Conservation (phyloP, 2,797 vertebrate genomes). For the Halcyon leucocephala region DNA sequence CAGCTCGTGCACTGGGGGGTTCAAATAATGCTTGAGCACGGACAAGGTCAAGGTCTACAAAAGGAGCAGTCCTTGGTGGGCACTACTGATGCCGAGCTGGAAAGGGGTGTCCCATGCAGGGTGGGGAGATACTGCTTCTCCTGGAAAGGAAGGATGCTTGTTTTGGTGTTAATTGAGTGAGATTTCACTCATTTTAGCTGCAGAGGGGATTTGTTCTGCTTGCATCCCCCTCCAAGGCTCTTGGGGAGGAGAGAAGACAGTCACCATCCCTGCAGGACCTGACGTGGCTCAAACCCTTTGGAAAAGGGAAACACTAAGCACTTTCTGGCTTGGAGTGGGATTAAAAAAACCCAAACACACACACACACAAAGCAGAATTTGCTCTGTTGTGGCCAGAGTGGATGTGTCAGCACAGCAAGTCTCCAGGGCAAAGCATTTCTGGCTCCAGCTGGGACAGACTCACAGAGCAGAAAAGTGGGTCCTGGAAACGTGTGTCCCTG, state of each 20-base stretch:
- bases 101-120: fast-evolving
- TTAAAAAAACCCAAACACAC: too few species aligned
- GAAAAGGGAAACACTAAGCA: not conserved
- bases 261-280: not conserved
- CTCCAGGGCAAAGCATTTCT: not conserved
- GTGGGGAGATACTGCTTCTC: not conserved
- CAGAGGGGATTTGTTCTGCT: fast-evolving
- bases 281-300: not conserved
- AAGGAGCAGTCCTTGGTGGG: not conserved
- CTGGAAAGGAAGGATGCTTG: not conserved
- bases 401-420: conserved; percentile 7
- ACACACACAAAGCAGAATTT: fast-evolving
- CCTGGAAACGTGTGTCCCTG: not conserved
- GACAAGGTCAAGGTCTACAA: not conserved
- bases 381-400: not conserved
- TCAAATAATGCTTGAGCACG: not conserved
- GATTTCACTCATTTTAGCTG: not conserved
- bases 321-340: not conserved
- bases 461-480: not conserved
- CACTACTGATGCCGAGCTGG: not conserved
- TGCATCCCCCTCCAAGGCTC: not conserved
- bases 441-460: not conserved
- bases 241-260: not conserved
- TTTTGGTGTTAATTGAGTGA: fast-evolving
- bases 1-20: not conserved